These are phyloP conservation scores for Fratercula arctica DNA, from an alignment of 2,797 vertebrate species.

Conservation along the genomic window DNA sequence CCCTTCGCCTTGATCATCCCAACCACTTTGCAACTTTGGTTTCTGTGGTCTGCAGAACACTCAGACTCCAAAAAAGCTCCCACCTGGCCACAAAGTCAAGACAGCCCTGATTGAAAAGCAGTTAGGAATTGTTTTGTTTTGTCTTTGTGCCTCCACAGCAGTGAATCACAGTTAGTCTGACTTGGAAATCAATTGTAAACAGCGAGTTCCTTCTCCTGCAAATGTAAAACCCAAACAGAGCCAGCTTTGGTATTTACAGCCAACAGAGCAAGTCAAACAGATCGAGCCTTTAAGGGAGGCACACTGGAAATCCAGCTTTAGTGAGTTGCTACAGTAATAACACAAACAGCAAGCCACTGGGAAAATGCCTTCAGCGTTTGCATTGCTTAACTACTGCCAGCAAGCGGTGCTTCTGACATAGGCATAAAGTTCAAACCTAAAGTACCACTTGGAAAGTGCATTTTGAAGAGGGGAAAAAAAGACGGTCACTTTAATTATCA, in stretches of 20 bases:
- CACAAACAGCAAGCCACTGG: background rate
- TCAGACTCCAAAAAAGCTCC: background rate
- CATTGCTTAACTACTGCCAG: background rate
- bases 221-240: background rate
- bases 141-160: background rate
- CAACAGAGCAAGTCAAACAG: background rate
- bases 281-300: background rate
- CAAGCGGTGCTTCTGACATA: background rate
- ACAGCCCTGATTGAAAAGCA: background rate
- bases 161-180: background rate
- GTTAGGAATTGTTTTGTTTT: background rate
- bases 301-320: background rate
- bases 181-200: background rate
- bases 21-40: background rate
- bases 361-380: background rate
- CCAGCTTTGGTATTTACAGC: background rate
- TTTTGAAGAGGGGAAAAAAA: background rate
- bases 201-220: background rate
- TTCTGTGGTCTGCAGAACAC: background rate
- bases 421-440: background rate
- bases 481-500: background rate
- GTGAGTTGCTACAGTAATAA: conserved; percentile 15
- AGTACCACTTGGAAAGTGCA: background rate
- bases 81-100: background rate
- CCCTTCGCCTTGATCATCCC: background rate